These are phyloP conservation scores for Tinamus major DNA, from an alignment of 2,797 vertebrate genomes.

Conservation along the genomic window DNA sequence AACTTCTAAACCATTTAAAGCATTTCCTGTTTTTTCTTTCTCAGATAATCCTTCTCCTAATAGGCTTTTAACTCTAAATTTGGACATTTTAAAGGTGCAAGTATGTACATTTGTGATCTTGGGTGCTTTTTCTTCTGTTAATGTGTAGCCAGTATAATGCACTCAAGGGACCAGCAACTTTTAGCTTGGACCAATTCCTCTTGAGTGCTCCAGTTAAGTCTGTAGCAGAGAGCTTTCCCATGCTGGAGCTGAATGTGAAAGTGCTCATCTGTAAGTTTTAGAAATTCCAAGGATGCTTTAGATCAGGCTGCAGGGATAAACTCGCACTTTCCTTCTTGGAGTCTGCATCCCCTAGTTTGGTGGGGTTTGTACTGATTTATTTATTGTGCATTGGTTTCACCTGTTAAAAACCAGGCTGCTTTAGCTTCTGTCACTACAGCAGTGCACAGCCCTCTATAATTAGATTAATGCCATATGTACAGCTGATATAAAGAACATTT, in stretches of 20 bases:
- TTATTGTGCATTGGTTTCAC: not conserved
- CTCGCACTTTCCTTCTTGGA: not conserved
- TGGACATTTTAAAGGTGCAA: not conserved
- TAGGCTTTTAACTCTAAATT: not conserved
- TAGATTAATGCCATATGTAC: not conserved
- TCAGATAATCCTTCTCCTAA: slow-evolving; percentile 12
- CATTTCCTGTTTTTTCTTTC: not conserved
- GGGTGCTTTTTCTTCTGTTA: slow-evolving; percentile 28
- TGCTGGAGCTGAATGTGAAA: not conserved
- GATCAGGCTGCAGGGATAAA: not conserved
- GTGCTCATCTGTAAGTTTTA: not conserved
- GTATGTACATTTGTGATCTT: slow-evolving; percentile 35
- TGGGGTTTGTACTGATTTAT: too few relatives aligned
- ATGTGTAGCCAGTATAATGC: not conserved
- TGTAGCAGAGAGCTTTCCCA: slow-evolving; percentile 45
- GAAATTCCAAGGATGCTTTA: not conserved
- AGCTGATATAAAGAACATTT: not conserved
- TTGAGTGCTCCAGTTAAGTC: not conserved
- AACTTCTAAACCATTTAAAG: not conserved
- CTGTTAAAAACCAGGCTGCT: not conserved
- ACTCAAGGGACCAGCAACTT: not conserved
- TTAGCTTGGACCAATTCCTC: not conserved
- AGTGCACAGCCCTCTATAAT: not conserved
- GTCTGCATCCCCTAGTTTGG: not conserved
- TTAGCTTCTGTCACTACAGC: not conserved